Conservation (phyloP, 2,888 invertebrate species). For the Cyclophora albipunctata region DNA sequence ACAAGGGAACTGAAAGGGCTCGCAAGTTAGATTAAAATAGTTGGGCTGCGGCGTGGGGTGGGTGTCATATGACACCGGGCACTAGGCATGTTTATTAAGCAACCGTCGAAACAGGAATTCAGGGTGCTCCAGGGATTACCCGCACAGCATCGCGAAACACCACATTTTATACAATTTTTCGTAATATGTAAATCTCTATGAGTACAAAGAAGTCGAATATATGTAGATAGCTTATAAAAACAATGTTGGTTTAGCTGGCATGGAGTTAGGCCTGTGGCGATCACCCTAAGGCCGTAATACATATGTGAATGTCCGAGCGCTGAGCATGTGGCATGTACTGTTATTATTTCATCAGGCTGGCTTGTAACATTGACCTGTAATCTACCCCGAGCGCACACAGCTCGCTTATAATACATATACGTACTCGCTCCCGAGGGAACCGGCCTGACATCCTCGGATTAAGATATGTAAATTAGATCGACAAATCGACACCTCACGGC, state of each 20-base stretch:
- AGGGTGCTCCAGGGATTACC: not conserved
- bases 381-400: not conserved
- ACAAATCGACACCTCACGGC: constrained; percentile 7
- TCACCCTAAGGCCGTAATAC: no score
- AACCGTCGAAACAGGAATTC: not conserved
- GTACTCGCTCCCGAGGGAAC: constrained; percentile 19
- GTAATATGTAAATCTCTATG: no score
- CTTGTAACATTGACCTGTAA: no score
- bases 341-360: constrained; percentile 10
- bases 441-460: constrained; percentile 30
- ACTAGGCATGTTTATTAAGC: constrained; percentile 23
- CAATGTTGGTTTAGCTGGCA: no score
- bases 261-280: no score
- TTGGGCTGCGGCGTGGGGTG: constrained; percentile 33
- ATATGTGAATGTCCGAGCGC: no score
- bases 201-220: no score
- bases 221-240: no score
- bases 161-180: no score
- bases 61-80: constrained; percentile 26
- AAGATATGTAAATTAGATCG: constrained; percentile 44
- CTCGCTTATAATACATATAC: constrained; percentile 10
- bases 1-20: constrained; percentile 40
- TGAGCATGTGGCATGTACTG: no score
- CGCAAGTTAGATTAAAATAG: constrained; percentile 62
- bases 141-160: not conserved